A percentile compares a stretch with the other conserved stretches of the same genome.
Conservation (phyloP, 1,140 invertebrate genomes). For the Bicyclus anynana region DNA sequence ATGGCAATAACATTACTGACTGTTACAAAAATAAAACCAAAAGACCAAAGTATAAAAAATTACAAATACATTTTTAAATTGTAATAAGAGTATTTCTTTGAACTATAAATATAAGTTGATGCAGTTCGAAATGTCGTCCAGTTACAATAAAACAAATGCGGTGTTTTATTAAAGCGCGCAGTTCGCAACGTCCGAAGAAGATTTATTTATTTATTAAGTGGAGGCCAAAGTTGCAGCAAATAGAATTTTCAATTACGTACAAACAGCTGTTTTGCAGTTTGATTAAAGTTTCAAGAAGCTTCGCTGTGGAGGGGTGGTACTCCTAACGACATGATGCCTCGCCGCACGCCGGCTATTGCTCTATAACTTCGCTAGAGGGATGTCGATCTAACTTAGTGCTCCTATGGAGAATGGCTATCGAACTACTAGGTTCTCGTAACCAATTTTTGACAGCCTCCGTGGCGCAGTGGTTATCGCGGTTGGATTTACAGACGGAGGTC, state of each 20-base stretch:
- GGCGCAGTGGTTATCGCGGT: too few species aligned
- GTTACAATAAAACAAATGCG: neutral
- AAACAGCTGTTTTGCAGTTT: constrained; percentile 1
- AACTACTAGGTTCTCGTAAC: too few species aligned
- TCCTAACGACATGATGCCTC: neutral
- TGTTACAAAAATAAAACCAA: too few species aligned
- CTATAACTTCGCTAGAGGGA: neutral
- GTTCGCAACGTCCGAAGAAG: neutral
- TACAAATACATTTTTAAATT: too few species aligned
- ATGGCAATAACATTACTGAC: too few species aligned
- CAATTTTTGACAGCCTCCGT: too few species aligned
- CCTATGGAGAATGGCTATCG: too few species aligned
- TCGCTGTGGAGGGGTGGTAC: neutral
- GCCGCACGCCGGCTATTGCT: neutral
- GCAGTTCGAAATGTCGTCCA: too few species aligned
- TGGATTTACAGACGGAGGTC: too few species aligned
- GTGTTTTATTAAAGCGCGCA: neutral
- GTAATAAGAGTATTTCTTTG: too few species aligned
- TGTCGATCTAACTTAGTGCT: neutral
- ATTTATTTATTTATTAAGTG: neutral
- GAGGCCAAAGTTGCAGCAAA: neutral
- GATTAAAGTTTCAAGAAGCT: neutral
- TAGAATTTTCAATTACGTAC: neutral
- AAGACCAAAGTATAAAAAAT: too few species aligned
- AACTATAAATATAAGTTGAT: too few species aligned